Evolutionary conservation across 2,797 vertebrate species (phyloP), one percentile per base, ranked within the genome.

Genomic region (Mus spretus): DNA sequence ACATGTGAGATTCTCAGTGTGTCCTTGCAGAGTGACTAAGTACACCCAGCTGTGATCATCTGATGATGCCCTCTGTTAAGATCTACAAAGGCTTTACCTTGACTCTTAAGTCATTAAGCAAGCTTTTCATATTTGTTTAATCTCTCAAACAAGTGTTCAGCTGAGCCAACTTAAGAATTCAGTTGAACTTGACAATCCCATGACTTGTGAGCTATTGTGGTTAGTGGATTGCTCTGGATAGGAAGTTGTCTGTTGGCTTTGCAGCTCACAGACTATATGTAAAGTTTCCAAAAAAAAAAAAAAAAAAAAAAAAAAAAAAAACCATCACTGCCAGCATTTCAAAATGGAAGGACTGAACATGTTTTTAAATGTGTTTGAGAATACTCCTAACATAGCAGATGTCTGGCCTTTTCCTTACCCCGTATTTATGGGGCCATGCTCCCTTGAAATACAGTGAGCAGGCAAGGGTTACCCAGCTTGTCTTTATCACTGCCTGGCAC

Each of bases 81-180:
- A 44, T 91, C 90, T 70, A 7, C 77, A 47, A 19, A 94, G 70
- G 40, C 44, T 79, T 96, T 93, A 61, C 80, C 91, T 96, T 87
- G 84, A 44, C 72, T 91, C 77, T 91, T 84, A 78, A 79, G 20
- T 91, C 59, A n/a, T 47, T 59, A 89, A 92, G 26, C 59, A 47
- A 74, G 63, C 44, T 96, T 89, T 95, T 80, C 44, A 8, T 55
- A 34, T 91, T 82, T 92, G 77, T 53, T 86, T 44, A 79, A 22
- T 92, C 37, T 89, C 72, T 86, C 86, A 90, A 34, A 79, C 65
- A 14, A 74, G 75, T 78, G 15, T 47, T 97, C 79, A 82, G 53
- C 87, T 83, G 63, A 57, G 65, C 81, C 72, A 81, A 75, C 40
- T 0, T 1, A 78, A 96, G 47, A 95, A 91, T 88, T 88, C 26